Conservation (phyloP, 2,888 invertebrate genomes). For the Cataglyphis livida region DNA sequence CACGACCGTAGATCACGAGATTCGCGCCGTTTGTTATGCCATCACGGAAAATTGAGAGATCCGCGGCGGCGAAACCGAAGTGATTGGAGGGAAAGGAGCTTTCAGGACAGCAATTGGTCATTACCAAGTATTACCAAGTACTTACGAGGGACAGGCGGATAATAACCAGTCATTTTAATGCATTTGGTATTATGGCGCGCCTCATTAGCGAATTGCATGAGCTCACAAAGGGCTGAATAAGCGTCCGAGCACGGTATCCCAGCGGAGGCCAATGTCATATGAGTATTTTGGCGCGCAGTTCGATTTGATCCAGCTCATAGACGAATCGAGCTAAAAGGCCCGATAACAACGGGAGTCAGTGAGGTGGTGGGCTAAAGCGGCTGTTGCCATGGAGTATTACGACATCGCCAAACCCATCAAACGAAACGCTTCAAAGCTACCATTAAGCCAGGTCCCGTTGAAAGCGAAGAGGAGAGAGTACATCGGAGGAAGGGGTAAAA, state of each 20-base stretch:
- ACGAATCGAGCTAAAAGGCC: constrained; percentile 37
- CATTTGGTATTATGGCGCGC: constrained; percentile 67
- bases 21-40: constrained; percentile 19
- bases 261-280: constrained; percentile 42
- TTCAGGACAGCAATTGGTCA: constrained; percentile 35
- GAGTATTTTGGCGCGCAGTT: constrained; percentile 61
- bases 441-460: constrained; percentile 66
- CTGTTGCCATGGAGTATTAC: constrained; percentile 73
- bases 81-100: background rate
- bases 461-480: constrained; percentile 4
- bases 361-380: constrained; percentile 65
- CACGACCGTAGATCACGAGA: constrained; percentile 33
- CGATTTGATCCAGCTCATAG: constrained; percentile 32
- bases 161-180: constrained; percentile 63
- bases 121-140: constrained; percentile 48
- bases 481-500: constrained; percentile 24
- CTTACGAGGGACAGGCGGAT: constrained; percentile 46
- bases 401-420: constrained; percentile 80
- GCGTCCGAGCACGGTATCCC: background rate
- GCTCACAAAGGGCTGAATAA: constrained; percentile 76
- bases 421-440: constrained; percentile 78
- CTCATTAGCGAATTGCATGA: constrained; percentile 81
- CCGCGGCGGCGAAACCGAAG: background rate
- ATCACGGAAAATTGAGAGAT: constrained; percentile 42
- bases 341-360: constrained; percentile 27